Percentiles rank a stretch among this genome's conserved stretches.
Evolutionary conservation across 2,888 invertebrate species (phyloP).

Genomic region (Enchytraeus crypticus): DNA sequence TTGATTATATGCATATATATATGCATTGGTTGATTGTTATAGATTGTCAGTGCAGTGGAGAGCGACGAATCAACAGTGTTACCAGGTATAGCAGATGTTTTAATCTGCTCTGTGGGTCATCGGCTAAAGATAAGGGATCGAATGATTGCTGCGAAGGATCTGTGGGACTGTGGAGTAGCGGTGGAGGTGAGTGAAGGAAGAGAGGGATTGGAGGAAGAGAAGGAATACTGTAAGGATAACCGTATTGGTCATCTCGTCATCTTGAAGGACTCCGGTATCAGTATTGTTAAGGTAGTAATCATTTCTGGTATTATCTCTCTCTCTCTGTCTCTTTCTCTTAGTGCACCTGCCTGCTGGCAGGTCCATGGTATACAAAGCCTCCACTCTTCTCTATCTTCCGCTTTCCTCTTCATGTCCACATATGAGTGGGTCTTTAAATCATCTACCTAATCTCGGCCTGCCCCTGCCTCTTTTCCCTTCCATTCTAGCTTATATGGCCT

Average conservation of each 20-base stretch:
- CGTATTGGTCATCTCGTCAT: not conserved
- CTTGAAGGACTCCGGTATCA: not conserved
- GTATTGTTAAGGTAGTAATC: not conserved
- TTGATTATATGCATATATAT: too few relatives aligned
- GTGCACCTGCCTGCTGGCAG: too few relatives aligned
- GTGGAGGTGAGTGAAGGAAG: not conserved
- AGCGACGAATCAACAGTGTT: not conserved
- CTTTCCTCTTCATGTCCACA: too few relatives aligned
- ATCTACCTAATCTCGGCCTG: too few relatives aligned
- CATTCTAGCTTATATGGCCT: too few relatives aligned
- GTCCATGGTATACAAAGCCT: too few relatives aligned
- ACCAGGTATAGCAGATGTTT: not conserved
- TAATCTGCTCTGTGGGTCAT: not conserved
- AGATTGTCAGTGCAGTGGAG: not conserved
- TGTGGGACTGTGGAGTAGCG: not conserved
- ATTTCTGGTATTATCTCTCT: not conserved
- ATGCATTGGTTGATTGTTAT: too few relatives aligned
- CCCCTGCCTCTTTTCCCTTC: too few relatives aligned
- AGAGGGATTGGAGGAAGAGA: not conserved
- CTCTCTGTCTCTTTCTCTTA: too few relatives aligned
- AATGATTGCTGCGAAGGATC: not conserved
- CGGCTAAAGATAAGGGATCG: not conserved
- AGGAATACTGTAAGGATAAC: not conserved
- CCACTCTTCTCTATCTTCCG: too few relatives aligned
- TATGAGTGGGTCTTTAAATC: too few relatives aligned